These are phyloP conservation scores for Pandemis cinnamomeana DNA, from an alignment of 2,888 invertebrate species.

Conservation along the genomic window DNA sequence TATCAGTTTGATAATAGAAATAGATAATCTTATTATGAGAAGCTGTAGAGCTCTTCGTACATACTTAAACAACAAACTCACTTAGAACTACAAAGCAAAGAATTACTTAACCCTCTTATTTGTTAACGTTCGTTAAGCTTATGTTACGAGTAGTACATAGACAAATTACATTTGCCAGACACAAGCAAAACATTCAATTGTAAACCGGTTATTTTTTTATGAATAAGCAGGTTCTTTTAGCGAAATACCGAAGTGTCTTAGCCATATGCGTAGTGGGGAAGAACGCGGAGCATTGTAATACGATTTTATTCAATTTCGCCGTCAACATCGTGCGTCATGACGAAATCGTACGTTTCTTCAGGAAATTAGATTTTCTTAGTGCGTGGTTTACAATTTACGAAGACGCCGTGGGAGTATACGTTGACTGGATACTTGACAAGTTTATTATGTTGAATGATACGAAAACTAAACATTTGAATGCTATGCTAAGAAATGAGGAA, in stretches of 20 bases:
- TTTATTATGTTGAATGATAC: not conserved
- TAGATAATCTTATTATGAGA: too few species aligned
- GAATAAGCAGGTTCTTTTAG: not conserved
- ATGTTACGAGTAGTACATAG: too few species aligned
- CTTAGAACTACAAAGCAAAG: too few species aligned
- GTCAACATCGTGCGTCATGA: conserved; percentile 21
- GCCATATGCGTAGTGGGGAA: not conserved
- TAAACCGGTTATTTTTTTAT: too few species aligned
- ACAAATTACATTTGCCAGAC: too few species aligned
- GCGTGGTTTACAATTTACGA: not conserved
- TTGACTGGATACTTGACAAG: not conserved
- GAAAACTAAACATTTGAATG: not conserved
- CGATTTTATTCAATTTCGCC: conserved; percentile 10
- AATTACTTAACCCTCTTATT: too few species aligned
- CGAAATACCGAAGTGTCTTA: not conserved
- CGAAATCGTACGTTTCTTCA: conserved; percentile 4
- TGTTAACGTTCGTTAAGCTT: too few species aligned
- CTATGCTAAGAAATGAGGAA: too few species aligned
- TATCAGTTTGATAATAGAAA: too few species aligned
- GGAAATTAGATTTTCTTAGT: conserved; percentile 11
- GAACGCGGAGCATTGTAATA: not conserved
- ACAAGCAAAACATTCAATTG: too few species aligned
- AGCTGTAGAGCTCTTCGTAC: too few species aligned
- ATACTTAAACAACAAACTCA: too few species aligned
- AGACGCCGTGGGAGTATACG: not conserved